Percentiles rank a stretch among this genome's conserved stretches.
Conservation (phyloP, 2,113 vertebrate genomes). For the Eulacestoma nigropectus region DNA sequence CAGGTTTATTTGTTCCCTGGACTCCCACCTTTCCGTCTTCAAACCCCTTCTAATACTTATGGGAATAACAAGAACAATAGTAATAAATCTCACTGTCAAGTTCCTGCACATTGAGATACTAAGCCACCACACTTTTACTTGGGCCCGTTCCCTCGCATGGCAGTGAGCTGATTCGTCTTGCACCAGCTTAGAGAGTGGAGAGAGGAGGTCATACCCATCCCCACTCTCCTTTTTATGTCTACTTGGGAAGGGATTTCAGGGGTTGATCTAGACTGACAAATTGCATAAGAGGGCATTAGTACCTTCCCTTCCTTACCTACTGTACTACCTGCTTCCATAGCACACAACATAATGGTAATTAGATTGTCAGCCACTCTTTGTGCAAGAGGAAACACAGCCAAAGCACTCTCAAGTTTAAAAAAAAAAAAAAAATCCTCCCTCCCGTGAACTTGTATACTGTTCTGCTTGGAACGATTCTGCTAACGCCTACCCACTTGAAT, state of each 20-base stretch:
- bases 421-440: neutral
- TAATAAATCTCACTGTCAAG: neutral
- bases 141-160: rapidly evolving
- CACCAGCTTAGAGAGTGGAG: neutral
- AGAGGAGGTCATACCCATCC: neutral
- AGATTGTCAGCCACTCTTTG: neutral
- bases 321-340: neutral
- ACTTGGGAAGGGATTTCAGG: neutral
- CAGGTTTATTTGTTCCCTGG: neutral
- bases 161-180: neutral
- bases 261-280: neutral
- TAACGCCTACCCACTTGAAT: neutral
- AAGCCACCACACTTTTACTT: neutral
- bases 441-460: neutral
- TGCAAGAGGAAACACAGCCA: neutral
- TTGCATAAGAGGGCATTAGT: neutral
- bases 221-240: neutral
- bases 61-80: neutral
- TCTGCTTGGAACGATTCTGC: neutral
- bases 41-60: neutral
- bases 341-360: neutral
- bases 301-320: neutral
- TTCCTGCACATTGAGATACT: neutral
- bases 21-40: neutral
- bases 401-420: neutral